phyloP scores from a whole-genome alignment of 1,140 invertebrate species.

The Manduca sexta region DNA sequence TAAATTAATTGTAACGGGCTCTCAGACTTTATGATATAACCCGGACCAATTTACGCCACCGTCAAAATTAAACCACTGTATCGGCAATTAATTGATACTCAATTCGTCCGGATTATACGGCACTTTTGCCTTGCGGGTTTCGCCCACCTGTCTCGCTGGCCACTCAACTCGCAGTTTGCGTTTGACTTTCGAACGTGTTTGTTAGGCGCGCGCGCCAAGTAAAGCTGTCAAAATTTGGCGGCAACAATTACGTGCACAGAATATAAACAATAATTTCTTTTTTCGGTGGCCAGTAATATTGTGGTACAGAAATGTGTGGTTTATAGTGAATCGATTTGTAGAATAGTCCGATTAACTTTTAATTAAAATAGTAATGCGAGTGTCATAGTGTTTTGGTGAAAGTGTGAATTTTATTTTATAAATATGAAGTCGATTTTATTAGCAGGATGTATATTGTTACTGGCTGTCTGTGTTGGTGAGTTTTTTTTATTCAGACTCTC shows the following conservation, averaged over 20 bases:
- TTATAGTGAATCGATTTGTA: conserved; percentile 7
- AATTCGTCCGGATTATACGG: conserved; percentile 42
- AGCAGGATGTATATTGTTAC: conserved; percentile 40
- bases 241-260: conserved; percentile 11
- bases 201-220: conserved; percentile 24
- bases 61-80: conserved; percentile 13
- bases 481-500: not conserved
- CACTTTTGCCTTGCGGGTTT: conserved; percentile 20
- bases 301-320: conserved; percentile 11
- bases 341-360: conserved; percentile 1
- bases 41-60: conserved; percentile 12
- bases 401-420: conserved; percentile 53
- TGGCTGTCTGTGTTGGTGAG: conserved; percentile 49
- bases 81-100: conserved; percentile 30
- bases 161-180: conserved; percentile 43
- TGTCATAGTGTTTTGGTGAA: conserved; percentile 51
- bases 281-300: conserved; percentile 6
- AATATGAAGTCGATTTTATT: conserved; percentile 33
- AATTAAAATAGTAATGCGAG: conserved; percentile 22
- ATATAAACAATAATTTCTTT: conserved; percentile 14
- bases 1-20: too few relatives aligned
- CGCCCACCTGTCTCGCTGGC: conserved; percentile 32
- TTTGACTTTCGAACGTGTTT: conserved; percentile 59
- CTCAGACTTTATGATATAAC: conserved; percentile 3
- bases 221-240: conserved; percentile 31